Base-by-base conservation (phyloP, 2,113 vertebrate species). In the Pavo muticus region DNA sequence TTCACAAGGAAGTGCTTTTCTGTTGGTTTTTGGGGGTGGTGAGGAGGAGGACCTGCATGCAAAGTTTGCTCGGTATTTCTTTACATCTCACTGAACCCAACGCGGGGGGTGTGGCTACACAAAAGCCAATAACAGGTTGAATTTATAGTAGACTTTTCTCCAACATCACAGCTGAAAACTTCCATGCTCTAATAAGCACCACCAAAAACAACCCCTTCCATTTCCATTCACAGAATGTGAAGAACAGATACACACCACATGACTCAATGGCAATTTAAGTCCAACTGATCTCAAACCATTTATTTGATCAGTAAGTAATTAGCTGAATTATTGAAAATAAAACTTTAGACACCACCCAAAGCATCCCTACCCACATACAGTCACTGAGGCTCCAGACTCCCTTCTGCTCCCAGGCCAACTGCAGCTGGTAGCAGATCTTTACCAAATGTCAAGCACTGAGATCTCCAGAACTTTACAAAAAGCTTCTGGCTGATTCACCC, bases 121-220 rank as follows among this genome's bases (percentile, higher is more conserved):
- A 96, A 78, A 82, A 47, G 60, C 32, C 92, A 82, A 21, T 91
- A 87, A 94, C 71, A 76, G 80, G 14, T 52, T 25, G 18, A 47
- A 47, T 47, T 47, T 47, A 47, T 47, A 18, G 20, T 19, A 47
- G 45, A 47, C 45, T 47, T 81, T 87, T 70, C 76, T 96, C 84
- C 91, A 87, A 92, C 35, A 89, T 42, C 44, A 76, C 74, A 91
- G 56, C 75, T 48, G 12, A 78, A 90, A 78, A 32, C 40, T n/a
- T 85, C 84, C 73, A 85, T 94, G 89, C 77, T 91, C 56, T 27
- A 86, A 90, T 78, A 94, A 94, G 93, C 5, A 96, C 57, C 72
- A 97, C 74, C 95, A 95, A 96, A 78, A 93, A 65, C 27, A 27
- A 50, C 21, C 48, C 54, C 83, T 83, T 17, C 52, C 25, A 90